Base-by-base conservation (phyloP, 2,888 invertebrate genomes). In the Aphelenchoides bicaudatus region DNA sequence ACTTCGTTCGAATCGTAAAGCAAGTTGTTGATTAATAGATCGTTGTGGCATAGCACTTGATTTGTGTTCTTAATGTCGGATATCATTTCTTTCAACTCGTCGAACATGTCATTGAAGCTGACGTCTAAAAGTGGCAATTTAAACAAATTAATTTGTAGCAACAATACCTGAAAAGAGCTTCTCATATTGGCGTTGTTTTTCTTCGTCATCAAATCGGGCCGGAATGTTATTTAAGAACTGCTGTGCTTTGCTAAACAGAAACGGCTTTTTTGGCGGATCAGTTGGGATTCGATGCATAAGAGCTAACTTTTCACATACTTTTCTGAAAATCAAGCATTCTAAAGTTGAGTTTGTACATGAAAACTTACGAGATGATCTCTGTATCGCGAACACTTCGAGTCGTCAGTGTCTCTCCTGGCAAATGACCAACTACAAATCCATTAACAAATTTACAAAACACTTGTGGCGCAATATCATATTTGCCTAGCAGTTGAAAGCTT, bases 41-140 rank as follows among this genome's bases (percentile, higher is more conserved):
- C 98, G 83, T 98, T 98, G 84, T 98, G 98, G 80, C 89, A 88
- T 84, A 93, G 93, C 61, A 92, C 93, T 66, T 91, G 81, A 1
- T 74, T 55, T n/a, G 48, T 30, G 21, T 27, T 25, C 29, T 47
- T 34, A 31, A 67, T 21, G 16, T 28, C 46, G 28, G 52, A 28
- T 37, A 72, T 16, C 13, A 43, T 46, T 19, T 74, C 31, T n/a
- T 60, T 48, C 13, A 71, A 47, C 19, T 47, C 51, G 1, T 39
- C 48, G 34, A 71, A 58, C 30, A 59, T 49, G n/a, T 55, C 30
- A 34, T 43, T n/a, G 19, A 72, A 47, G 30, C 58, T 48, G 19
- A 43, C 39, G 10, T 46, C 65, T 67, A 21, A 13, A 65, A 48
- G 51, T 48, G 30, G 29, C 8, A 4, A 5, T 39, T 27, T 16